phyloP scores from a whole-genome alignment of 2,797 vertebrate species.

The Hippocampus kuda region DNA sequence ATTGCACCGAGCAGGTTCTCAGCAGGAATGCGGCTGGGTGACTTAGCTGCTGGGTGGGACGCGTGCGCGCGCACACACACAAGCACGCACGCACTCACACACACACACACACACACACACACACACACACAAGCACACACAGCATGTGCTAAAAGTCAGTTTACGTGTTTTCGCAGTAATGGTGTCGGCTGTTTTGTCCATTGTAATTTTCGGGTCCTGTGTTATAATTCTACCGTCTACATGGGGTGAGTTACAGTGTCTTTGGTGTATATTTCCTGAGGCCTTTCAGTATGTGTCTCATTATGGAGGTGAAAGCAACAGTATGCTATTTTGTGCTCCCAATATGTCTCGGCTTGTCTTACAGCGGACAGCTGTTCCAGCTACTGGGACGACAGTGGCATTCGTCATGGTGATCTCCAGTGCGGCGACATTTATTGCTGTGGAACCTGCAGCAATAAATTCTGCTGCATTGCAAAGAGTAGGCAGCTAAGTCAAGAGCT shows the following conservation, averaged over 20 bases:
- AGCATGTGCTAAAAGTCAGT: background rate
- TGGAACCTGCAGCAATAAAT: constrained; percentile 11
- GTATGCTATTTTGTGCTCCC: background rate
- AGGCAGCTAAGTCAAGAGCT: background rate
- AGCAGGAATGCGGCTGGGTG: constrained; percentile 38
- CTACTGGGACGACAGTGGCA: accelerated
- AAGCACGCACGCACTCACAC: background rate
- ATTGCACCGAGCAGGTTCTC: background rate
- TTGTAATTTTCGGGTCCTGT: background rate
- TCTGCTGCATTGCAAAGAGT: constrained; percentile 19
- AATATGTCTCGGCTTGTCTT: constrained; percentile 4
- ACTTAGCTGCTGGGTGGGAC: constrained; percentile 23
- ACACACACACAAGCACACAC: background rate
- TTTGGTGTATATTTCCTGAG: background rate
- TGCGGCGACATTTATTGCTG: constrained; percentile 27
- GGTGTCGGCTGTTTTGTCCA: background rate
- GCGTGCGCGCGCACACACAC: background rate
- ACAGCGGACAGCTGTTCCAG: constrained; percentile 18
- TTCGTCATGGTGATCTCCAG: accelerated
- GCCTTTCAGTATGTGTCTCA: background rate
- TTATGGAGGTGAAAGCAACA: background rate
- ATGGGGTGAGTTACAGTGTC: background rate
- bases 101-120: background rate
- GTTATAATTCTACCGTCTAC: background rate
- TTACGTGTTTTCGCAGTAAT: background rate